Evolutionary conservation across 2,113 vertebrate species (phyloP), one percentile per base, ranked within the genome.

Genomic region (Zonotrichia leucophrys): DNA sequence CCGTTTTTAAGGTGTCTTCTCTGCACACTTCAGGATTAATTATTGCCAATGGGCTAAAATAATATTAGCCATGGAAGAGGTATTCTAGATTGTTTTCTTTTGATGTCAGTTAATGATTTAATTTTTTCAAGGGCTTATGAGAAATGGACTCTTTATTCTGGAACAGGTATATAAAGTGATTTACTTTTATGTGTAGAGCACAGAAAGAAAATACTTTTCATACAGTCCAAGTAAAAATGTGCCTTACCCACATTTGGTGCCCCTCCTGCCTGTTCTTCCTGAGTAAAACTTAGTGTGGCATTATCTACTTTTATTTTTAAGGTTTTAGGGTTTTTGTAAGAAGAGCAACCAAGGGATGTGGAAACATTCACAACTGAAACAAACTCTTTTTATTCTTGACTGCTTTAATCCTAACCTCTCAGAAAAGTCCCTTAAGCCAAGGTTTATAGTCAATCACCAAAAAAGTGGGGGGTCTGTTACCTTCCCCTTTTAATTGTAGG

Each of bases 361-460:
- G 87, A 89, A 84, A 69, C 60, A 90, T 63, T 94, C 94, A 86
- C 80, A 91, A 75, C 81, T 76, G 89, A 95, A 97, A 90, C 39
- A 96, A 87, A 17, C 59, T 81, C 42, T 88, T 89, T 89, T 90
- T 86, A 79, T 87, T 96, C 67, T 44, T 93, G 83, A 87, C 91
- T 97, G 64, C 69, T 97, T 97, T 97, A 94, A 95, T 81, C 25
- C 44, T 59, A 41, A 94, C 76, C 91, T 97, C 83, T 92, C 69
- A 96, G 91, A 96, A 90, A 64, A 94, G 90, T 92, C 92, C 94
- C 92, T 59, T 6, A 89, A 97, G 90, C 84, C 88, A 91, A 68
- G n/a, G 82, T 97, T 98, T 97, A 97, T 86, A 97, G 96, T 95
- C 96, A 97, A 97, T 96, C 95, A 96, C 93, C 22, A 95, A 96